Conservation (phyloP, 2,797 vertebrate species). For the Sylvia borin region DNA sequence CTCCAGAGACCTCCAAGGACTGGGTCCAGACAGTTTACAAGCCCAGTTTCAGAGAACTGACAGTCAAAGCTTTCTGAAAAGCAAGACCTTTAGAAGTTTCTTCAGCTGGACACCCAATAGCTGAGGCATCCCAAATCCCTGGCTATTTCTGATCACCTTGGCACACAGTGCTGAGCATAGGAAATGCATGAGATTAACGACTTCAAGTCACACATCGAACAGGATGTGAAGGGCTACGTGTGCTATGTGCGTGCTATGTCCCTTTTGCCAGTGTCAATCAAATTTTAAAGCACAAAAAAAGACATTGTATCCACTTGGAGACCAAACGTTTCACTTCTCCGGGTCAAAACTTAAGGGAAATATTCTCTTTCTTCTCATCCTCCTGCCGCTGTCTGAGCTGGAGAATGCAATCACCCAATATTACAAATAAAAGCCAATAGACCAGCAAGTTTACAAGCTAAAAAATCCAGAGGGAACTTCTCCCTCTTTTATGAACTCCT, state of each 20-base stretch:
- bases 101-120: slow-evolving; percentile 42
- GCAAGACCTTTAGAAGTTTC: slow-evolving; percentile 35
- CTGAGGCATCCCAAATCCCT: slow-evolving; percentile 27
- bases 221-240: slow-evolving; percentile 40
- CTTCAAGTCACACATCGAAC: not conserved
- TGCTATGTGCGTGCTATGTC: slow-evolving; percentile 5
- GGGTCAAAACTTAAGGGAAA: not conserved
- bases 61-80: slow-evolving; percentile 42
- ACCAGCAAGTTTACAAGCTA: not conserved
- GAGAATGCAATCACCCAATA: not conserved
- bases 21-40: not conserved
- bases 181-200: slow-evolving; percentile 52
- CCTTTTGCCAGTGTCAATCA: slow-evolving; percentile 61
- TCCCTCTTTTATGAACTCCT: not conserved
- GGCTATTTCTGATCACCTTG: slow-evolving; percentile 56
- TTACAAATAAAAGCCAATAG: not conserved
- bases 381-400: not conserved
- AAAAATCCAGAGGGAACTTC: not conserved
- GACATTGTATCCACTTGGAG: not conserved
- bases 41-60: not conserved
- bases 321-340: not conserved
- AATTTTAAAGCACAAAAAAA: slow-evolving; percentile 29
- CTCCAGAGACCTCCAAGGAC: not conserved
- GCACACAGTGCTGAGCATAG: slow-evolving; percentile 29
- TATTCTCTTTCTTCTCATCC: not conserved